phyloP scores from a whole-genome alignment of 2,113 vertebrate species.

The Falcunculus frontatus region DNA sequence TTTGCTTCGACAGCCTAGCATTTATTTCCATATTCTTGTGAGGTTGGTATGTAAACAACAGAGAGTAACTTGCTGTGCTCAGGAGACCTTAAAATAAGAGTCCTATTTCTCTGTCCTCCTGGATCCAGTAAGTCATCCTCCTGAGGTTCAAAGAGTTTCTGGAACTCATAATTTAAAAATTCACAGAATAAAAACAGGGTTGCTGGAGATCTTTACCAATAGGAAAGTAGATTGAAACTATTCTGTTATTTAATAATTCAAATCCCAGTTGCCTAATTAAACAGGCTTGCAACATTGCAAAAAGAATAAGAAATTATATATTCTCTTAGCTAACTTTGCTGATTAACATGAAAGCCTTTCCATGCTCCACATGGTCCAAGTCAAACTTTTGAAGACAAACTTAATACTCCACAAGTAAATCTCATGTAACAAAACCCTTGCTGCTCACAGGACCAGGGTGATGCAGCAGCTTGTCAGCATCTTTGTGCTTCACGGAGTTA shows the following conservation, averaged over 20 bases:
- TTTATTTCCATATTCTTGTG: not conserved
- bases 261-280: constrained; percentile 62
- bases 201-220: not conserved
- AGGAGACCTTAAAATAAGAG: constrained; percentile 35
- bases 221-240: not conserved
- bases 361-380: not conserved
- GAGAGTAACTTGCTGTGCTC: constrained; percentile 9
- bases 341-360: not conserved
- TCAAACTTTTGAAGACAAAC: not conserved
- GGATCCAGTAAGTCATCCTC: not conserved
- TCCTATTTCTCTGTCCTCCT: not conserved
- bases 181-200: not conserved
- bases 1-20: not conserved
- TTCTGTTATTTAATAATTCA: constrained; percentile 53
- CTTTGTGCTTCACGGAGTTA: not conserved
- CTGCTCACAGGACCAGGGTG: not conserved
- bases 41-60: constrained; percentile 21
- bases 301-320: constrained; percentile 7
- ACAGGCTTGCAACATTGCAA: not conserved
- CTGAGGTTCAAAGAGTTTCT: not conserved
- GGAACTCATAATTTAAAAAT: not conserved
- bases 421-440: not conserved
- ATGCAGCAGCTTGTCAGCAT: not conserved
- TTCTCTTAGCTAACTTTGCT: not conserved
- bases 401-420: not conserved